Conservation (phyloP, 1,140 invertebrate genomes). For the Zaprionus africanus region DNA sequence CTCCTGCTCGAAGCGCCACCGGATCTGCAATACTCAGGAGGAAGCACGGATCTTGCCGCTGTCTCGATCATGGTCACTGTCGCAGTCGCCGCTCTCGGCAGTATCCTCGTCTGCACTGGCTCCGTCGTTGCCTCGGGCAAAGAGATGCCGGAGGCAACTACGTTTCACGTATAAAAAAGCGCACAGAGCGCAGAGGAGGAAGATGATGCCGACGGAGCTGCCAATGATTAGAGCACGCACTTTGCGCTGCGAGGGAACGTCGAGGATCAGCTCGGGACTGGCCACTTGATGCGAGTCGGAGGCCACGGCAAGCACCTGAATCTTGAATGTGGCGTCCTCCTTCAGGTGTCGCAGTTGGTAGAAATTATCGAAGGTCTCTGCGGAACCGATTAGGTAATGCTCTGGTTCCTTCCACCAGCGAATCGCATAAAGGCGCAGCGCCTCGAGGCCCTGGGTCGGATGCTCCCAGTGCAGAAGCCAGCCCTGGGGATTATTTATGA, state of each 20-base stretch:
- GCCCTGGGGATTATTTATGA: conserved; percentile 86
- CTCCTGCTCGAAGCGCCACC: conserved; percentile 56
- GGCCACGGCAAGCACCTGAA: conserved; percentile 88
- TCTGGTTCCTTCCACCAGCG: conserved; percentile 87
- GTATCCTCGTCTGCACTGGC: conserved; percentile 60
- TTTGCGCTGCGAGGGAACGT: conserved; percentile 87
- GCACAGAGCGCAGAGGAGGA: conserved; percentile 85
- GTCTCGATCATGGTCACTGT: conserved; percentile 63
- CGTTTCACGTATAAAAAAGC: conserved; percentile 87
- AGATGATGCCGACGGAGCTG: conserved; percentile 87
- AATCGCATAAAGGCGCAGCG: conserved; percentile 87
- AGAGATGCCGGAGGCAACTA: conserved; percentile 75
- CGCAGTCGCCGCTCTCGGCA: conserved; percentile 68
- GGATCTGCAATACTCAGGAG: conserved; percentile 72
- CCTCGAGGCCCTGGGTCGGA: conserved; percentile 86
- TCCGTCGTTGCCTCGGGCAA: conserved; percentile 52
- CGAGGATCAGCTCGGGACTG: conserved; percentile 86
- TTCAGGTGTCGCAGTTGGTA: conserved; percentile 87
- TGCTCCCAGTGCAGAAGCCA: conserved; percentile 90
- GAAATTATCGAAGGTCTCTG: conserved; percentile 87
- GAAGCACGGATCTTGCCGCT: conserved; percentile 68
- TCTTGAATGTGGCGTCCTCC: conserved; percentile 88
- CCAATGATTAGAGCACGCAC: conserved; percentile 88
- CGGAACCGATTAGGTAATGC: conserved; percentile 86
- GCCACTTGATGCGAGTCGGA: conserved; percentile 85